Percentiles rank a stretch among this genome's conserved stretches.
Conservation (phyloP, 1,140 invertebrate genomes). For the Zaprionus africanus region DNA sequence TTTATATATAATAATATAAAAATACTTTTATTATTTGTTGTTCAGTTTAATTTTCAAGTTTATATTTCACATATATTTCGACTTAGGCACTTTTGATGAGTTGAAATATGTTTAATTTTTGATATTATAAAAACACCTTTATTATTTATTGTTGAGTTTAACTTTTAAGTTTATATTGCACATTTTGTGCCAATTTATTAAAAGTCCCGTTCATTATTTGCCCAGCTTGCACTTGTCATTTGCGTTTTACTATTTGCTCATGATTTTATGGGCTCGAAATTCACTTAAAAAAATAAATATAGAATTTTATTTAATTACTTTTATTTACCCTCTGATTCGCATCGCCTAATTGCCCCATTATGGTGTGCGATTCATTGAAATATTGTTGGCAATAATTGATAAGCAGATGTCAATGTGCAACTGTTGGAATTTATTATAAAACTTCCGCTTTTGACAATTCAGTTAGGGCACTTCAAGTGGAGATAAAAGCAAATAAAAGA, state of each 20-base stretch:
- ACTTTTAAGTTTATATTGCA: background rate
- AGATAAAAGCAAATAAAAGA: constrained; percentile 2
- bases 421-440: constrained; percentile 8
- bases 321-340: background rate
- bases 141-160: background rate
- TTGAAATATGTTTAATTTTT: background rate
- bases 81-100: background rate
- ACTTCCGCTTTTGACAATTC: constrained; percentile 24
- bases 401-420: constrained; percentile 8
- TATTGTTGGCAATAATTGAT: background rate
- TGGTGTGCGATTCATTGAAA: background rate
- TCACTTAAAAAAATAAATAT: background rate
- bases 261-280: background rate
- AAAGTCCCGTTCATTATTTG: background rate
- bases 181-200: background rate
- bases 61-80: too few relatives aligned
- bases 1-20: too few relatives aligned
- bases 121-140: background rate
- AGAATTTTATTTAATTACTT: background rate
- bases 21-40: too few relatives aligned
- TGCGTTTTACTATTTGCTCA: background rate
- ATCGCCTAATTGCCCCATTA: background rate
- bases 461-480: background rate
- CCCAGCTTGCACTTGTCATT: background rate
- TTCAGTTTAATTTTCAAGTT: too few relatives aligned